Evolutionary conservation across 2,113 vertebrate genomes (phyloP), one percentile per base, ranked within the genome.

Genomic region (Tragelaphus imberbis): DNA sequence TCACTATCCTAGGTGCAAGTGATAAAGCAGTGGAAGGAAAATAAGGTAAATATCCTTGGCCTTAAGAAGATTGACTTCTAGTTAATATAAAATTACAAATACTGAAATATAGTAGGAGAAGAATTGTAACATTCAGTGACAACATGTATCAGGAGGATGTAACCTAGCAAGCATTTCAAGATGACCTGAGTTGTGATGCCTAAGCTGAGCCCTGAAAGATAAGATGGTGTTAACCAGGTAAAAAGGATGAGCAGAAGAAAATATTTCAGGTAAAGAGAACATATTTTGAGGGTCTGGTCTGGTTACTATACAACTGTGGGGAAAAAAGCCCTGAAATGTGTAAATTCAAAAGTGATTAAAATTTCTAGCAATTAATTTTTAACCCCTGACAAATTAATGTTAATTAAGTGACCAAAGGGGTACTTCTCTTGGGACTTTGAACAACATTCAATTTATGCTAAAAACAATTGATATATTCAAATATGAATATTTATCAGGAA

Each of bases 341-440:
- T 91, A 88, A 97, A 79, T 89, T 97, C 89, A 97, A 98, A 98
- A 98, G 80, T 95, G 97, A 98, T 98, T 98, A 97, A 98, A 91
- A 98, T 93, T 97, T 59, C 81, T 90, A 98, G 95, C 93, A 95
- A 97, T 98, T 97, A 96, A 91, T 96, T 97, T 90, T 94, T 93
- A 98, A 95, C 97, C 94, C 96, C 59, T 63, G 30, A 97, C 91
- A 84, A 97, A 68, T 97, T 96, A 91, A 81, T 95, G n/a, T 3
- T 95, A 95, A 71, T 79, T 97, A 98, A 79, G 16, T 96, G 92
- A 89, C 97, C 75, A 85, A 33, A 63, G 17, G 56, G 84, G 95
- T 53, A 86, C 75, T 95, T 95, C 87, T 91, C n/a, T 53, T 94
- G 75, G 51, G 58, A 44, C 25, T 71, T 94, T 90, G 96, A 36